Evolutionary conservation across 2,888 invertebrate species (phyloP).

Genomic region (Epinotia ramella): DNA sequence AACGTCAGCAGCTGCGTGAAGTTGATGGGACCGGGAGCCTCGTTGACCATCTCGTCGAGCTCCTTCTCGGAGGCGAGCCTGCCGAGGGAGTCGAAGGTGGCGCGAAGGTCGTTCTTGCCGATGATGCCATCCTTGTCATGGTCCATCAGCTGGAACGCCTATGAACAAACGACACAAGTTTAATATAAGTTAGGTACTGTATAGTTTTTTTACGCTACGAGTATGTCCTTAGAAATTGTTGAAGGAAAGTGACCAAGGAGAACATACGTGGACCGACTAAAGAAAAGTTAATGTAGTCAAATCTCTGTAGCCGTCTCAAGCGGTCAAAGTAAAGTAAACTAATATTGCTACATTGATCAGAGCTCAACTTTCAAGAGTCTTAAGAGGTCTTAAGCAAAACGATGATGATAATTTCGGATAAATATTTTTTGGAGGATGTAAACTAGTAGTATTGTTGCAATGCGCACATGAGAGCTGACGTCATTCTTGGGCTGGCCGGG

Average conservation of each 20-base stretch:
- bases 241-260: neutral
- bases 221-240: neutral
- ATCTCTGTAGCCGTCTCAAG: no score
- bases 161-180: conserved; percentile 47
- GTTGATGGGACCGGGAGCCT: conserved; percentile 96
- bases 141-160: conserved; percentile 98
- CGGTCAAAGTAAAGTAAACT: no score
- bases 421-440: neutral
- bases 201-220: neutral
- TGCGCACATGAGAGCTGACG: conserved; percentile 10
- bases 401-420: neutral
- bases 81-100: conserved; percentile 96
- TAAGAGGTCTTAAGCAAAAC: no score
- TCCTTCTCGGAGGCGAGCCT: conserved; percentile 96
- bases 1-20: conserved; percentile 97
- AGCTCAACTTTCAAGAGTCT: neutral
- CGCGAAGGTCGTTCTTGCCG: conserved; percentile 95
- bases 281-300: no score
- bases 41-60: conserved; percentile 94
- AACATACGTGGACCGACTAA: neutral
- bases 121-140: conserved; percentile 97
- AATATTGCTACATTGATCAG: neutral
- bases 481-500: neutral
- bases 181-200: neutral
- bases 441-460: neutral